Evolutionary conservation across 1,140 invertebrate genomes (phyloP).

Genomic region (Steinernema khuongi): DNA sequence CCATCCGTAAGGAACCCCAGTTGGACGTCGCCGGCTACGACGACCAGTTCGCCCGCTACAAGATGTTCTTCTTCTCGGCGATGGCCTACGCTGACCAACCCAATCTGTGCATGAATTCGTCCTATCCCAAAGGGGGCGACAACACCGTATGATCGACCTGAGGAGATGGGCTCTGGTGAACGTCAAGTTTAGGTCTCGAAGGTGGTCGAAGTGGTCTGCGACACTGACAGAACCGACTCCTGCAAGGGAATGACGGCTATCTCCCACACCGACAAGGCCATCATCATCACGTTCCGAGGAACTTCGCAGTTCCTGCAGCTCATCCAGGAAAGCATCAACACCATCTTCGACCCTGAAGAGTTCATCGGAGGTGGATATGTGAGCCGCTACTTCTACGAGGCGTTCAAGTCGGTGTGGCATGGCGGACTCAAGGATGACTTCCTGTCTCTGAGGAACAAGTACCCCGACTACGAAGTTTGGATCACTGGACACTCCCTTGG

Average conservation of each 20-base stretch:
- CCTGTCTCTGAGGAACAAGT: constrained; percentile 19
- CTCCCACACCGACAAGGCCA: constrained; percentile 31
- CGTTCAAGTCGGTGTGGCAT: constrained; percentile 37
- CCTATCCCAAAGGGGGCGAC: constrained; percentile 19
- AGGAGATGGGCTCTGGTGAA: too few relatives aligned
- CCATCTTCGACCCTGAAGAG: constrained; percentile 25
- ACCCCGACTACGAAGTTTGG: constrained; percentile 35
- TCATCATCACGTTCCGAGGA: constrained; percentile 38
- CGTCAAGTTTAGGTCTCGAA: constrained; percentile 6
- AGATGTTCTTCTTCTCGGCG: constrained; percentile 25
- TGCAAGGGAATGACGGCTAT: constrained; percentile 35
- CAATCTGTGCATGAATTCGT: constrained; percentile 1
- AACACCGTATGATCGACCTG: too few relatives aligned
- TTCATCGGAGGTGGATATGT: constrained; percentile 33
- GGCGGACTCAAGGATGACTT: constrained; percentile 39
- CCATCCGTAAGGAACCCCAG: background rate
- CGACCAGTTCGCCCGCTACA: constrained; percentile 65
- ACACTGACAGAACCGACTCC: constrained; percentile 20
- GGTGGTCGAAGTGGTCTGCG: constrained; percentile 26
- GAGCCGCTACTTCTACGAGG: constrained; percentile 37
- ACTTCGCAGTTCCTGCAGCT: constrained; percentile 31
- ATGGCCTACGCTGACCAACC: constrained; percentile 22
- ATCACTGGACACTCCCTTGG: constrained; percentile 37
- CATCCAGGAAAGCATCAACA: constrained; percentile 30
- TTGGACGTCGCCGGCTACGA: constrained; percentile 64